Evolutionary conservation across 2,888 invertebrate species (phyloP), one percentile per base, ranked within the genome.

Genomic region (Limenitis camilla): DNA sequence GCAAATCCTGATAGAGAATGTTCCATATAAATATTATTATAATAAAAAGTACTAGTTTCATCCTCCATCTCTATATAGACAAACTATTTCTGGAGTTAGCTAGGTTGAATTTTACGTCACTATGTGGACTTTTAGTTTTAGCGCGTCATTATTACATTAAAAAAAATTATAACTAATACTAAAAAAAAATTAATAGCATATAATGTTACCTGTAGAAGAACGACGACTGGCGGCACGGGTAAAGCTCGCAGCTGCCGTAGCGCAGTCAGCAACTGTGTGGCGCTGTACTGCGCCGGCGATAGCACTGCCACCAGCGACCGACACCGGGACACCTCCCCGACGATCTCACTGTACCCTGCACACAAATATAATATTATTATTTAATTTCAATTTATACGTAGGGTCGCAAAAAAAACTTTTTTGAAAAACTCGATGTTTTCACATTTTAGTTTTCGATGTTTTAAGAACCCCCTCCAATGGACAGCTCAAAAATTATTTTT

Each of bases 311-410:
- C 80, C 63, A 84, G 64, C 41, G 84, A 76, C 1, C 85, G 79
- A 51, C 88, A 85, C 0, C 87, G 80, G 1, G 62, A 52, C 43
- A 78, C 75, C 60, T 81, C 81, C 4, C 77, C 67, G 19, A 76
- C 73, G 48, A 89, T 73, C 66, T 87, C 86, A 55, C 75, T 68
- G 67, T 81, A 81, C 90, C 90, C 90, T 90, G 77, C 5, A 39
- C 27, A 45, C 11, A 8, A 43, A 5, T 2, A 33, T 6, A 33
- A 6, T 11, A 38, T 10, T n/a, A n/a, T n/a, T n/a, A n/a, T 11
- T 30, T 38, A 30, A 38, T 46, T 9, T 10, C n/a, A n/a, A 5
- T 2, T 36, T 4, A 36, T 36, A n/a, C n/a, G n/a, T n/a, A n/a
- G n/a, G n/a, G n/a, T n/a, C n/a, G n/a, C n/a, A n/a, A n/a, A n/a